Evolutionary conservation across 2,888 invertebrate genomes (phyloP).

Genomic region (Microchrysa polita): DNA sequence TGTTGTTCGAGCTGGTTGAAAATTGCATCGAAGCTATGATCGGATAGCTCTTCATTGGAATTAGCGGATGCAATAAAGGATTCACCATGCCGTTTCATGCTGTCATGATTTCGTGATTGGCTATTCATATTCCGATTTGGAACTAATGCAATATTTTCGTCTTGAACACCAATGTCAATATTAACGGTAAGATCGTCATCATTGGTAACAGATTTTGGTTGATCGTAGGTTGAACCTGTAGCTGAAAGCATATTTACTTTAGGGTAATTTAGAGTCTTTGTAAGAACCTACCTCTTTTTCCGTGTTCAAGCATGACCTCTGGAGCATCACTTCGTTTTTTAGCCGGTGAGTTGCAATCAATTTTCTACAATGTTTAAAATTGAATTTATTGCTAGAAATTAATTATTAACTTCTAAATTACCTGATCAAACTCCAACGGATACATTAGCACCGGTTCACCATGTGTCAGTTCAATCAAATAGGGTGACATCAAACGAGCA

Average conservation of each 20-base stretch:
- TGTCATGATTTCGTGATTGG: not conserved
- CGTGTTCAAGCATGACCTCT: not conserved
- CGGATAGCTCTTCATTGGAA: not conserved
- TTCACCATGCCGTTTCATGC: conserved; percentile 6
- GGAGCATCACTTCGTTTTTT: not conserved
- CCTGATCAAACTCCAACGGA: conserved; percentile 55
- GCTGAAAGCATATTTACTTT: not conserved
- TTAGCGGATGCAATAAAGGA: not conserved
- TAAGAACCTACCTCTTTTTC: not conserved
- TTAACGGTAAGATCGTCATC: not conserved
- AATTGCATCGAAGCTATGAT: conserved; percentile 15
- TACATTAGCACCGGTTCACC: conserved; percentile 57
- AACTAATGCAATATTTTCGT: too few relatives aligned
- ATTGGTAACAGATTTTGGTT: not conserved
- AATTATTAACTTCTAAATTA: too few relatives aligned
- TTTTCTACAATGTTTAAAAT: not conserved
- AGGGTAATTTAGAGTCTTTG: not conserved
- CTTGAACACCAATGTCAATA: conserved; percentile 16
- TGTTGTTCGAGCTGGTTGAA: conserved; percentile 24
- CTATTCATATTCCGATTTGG: too few relatives aligned
- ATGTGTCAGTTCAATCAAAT: conserved; percentile 55
- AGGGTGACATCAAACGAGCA: conserved; percentile 56
- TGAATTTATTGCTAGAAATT: not conserved
- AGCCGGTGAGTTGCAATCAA: conserved; percentile 26
- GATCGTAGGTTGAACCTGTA: not conserved